phyloP scores from a whole-genome alignment of 2,797 vertebrate species.

The Pseudochromis fuscus region DNA sequence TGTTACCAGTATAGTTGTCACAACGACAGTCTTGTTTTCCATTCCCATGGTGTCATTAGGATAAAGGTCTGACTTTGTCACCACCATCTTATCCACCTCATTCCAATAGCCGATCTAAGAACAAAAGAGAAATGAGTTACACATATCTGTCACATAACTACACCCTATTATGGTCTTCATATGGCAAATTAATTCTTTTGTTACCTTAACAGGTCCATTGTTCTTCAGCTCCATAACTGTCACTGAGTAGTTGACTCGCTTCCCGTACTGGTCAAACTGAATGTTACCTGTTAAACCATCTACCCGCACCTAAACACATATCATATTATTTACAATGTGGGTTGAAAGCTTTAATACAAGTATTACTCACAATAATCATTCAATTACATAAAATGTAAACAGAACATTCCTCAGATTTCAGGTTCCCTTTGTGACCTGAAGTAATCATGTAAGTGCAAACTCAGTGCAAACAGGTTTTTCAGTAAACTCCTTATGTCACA shows the following conservation, averaged over 20 bases:
- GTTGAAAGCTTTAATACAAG: not conserved
- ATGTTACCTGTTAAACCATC: constrained; percentile 97
- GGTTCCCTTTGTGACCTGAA: not conserved
- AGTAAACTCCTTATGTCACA: not conserved
- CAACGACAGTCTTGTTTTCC: constrained; percentile 98
- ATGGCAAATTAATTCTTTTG: not conserved
- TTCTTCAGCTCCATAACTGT: constrained; percentile 98
- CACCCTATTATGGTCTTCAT: not conserved
- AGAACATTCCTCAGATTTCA: not conserved
- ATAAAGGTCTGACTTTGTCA: constrained; percentile 92
- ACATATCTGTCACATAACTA: not conserved
- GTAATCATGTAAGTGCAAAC: not conserved
- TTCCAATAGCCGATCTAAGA: constrained; percentile 98
- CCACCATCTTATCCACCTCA: constrained; percentile 97
- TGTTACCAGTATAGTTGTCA: constrained; percentile 94
- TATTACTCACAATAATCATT: not conserved
- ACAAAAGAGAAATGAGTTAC: not conserved
- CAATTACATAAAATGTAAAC: not conserved
- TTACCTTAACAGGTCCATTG: constrained; percentile 95
- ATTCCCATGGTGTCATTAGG: constrained; percentile 94
- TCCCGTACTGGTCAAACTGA: constrained; percentile 98
- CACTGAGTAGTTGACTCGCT: constrained; percentile 96
- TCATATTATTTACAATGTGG: not conserved
- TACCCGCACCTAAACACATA: constrained; percentile 90
- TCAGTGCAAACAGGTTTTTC: no score